phyloP scores from a whole-genome alignment of 2,113 vertebrate species.

The Genyomyrus donnyi region DNA sequence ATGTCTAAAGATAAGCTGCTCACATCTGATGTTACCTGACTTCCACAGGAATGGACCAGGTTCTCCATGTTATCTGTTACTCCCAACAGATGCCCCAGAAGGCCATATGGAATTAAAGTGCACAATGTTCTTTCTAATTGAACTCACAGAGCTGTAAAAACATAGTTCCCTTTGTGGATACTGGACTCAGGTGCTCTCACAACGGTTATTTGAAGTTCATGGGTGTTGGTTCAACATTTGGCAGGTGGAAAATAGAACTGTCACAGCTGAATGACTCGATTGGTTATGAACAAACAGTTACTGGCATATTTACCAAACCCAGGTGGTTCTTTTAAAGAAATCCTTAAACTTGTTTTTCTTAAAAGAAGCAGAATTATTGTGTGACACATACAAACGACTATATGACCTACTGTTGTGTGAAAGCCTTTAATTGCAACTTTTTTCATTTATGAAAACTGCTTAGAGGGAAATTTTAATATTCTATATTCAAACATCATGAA shows the following conservation, averaged over 20 bases:
- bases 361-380: conserved; percentile 24
- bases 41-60: not conserved
- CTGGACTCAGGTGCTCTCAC: conserved; percentile 22
- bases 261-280: conserved; percentile 18
- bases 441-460: not conserved
- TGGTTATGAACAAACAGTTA: conserved; percentile 34
- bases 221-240: conserved; percentile 39
- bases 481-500: not conserved
- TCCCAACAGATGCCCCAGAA: not conserved
- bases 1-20: not conserved
- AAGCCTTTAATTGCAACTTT: not conserved
- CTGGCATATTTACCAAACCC: conserved; percentile 19
- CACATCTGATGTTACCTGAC: not conserved
- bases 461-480: not conserved
- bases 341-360: conserved; percentile 35
- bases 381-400: not conserved
- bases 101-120: not conserved
- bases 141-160: not conserved
- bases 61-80: not conserved
- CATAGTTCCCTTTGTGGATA: not conserved
- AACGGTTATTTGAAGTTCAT: conserved; percentile 38
- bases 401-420: not conserved
- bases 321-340: not conserved
- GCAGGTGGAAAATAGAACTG: conserved; percentile 31
- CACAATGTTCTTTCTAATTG: not conserved